phyloP scores from a whole-genome alignment of 2,888 invertebrate genomes.

The Scaptodrosophila latifasciaeformis region DNA sequence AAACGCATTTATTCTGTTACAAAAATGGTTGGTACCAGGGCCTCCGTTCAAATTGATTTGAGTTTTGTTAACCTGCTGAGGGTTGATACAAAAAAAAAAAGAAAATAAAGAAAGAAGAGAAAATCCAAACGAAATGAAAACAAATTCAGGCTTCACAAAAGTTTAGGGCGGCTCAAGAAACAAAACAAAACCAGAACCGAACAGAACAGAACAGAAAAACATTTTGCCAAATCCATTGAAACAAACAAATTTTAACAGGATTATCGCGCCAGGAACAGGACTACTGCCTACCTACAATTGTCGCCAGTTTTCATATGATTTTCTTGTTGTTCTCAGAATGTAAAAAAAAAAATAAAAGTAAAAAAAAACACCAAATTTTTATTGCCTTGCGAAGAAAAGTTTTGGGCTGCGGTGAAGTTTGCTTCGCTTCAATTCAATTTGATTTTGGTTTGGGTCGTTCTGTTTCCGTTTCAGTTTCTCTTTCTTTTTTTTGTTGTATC shows the following conservation, averaged over 20 bases:
- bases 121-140: too few relatives aligned
- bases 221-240: slow-evolving; percentile 41
- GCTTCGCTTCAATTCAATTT: slow-evolving; percentile 33
- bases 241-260: slow-evolving; percentile 67
- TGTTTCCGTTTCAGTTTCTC: too few relatives aligned
- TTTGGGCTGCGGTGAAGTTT: slow-evolving; percentile 57
- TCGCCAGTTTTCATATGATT: slow-evolving; percentile 41
- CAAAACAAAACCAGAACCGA: not conserved
- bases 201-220: slow-evolving; percentile 26
- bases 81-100: slow-evolving; percentile 40
- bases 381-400: slow-evolving; percentile 35
- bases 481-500: too few relatives aligned
- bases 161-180: too few relatives aligned
- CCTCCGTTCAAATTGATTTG: slow-evolving; percentile 55
- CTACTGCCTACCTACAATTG: slow-evolving; percentile 49
- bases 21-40: slow-evolving; percentile 12
- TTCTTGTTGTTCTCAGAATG: too few relatives aligned
- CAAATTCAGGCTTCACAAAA: too few relatives aligned
- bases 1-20: slow-evolving; percentile 6
- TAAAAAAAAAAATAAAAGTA: too few relatives aligned
- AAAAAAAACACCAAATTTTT: not conserved
- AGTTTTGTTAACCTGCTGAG: slow-evolving; percentile 67
- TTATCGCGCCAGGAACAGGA: slow-evolving; percentile 63
- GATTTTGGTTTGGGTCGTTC: slow-evolving; percentile 25
- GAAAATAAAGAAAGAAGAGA: too few relatives aligned